These are phyloP conservation scores for Himalopsyche tibetana DNA, from an alignment of 2,888 invertebrate species.

Conservation along the genomic window DNA sequence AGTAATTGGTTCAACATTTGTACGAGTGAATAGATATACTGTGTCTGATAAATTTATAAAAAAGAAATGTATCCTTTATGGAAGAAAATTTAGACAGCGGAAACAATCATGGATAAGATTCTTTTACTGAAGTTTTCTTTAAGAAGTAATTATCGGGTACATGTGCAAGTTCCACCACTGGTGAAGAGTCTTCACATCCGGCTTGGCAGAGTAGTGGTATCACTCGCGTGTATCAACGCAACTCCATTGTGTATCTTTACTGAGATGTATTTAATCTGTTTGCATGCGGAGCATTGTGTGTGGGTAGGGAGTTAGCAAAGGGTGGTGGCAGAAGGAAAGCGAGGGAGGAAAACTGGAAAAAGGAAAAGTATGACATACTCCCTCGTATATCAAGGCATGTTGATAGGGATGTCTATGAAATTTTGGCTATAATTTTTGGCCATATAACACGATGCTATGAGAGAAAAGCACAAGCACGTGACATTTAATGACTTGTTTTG, in stretches of 20 bases:
- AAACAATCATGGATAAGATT: too few relatives aligned
- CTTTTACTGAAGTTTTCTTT: too few relatives aligned
- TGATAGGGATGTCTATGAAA: background rate
- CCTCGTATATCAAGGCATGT: background rate
- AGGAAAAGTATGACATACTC: slow-evolving; percentile 32
- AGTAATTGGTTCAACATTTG: too few relatives aligned
- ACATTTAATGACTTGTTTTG: too few relatives aligned
- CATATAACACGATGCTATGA: too few relatives aligned
- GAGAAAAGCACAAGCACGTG: too few relatives aligned
- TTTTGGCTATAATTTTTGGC: too few relatives aligned
- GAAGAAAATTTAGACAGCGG: too few relatives aligned
- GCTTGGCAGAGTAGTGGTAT: slow-evolving; percentile 48
- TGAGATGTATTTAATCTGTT: slow-evolving; percentile 66
- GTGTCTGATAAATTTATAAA: too few relatives aligned
- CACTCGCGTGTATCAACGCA: slow-evolving; percentile 55
- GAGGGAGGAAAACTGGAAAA: slow-evolving; percentile 17
- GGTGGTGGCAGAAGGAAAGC: slow-evolving; percentile 46
- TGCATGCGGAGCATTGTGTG: slow-evolving; percentile 56
- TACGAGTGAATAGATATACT: too few relatives aligned
- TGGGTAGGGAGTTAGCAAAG: slow-evolving; percentile 37
- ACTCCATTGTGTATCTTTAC: slow-evolving; percentile 64
- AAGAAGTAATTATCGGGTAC: background rate
- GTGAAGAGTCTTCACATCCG: slow-evolving; percentile 44
- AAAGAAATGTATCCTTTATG: too few relatives aligned
- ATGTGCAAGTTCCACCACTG: slow-evolving; percentile 17